Evolutionary conservation across 1,140 invertebrate species (phyloP).

Genomic region (Micrasema minimum): DNA sequence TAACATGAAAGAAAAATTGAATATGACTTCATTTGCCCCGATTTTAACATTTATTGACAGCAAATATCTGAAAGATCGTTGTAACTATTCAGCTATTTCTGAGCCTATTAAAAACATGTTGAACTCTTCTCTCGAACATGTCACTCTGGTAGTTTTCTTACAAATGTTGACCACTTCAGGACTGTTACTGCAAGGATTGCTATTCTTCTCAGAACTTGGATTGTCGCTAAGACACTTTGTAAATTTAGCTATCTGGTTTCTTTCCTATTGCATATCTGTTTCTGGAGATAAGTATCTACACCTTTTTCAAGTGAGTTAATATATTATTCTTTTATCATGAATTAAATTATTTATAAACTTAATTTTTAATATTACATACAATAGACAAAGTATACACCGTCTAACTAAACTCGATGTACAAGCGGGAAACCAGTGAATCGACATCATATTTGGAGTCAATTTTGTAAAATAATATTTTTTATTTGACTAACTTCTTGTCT

Average conservation of each 20-base stretch:
- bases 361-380: too few relatives aligned
- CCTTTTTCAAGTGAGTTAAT: constrained; percentile 42
- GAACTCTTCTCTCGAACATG: background rate
- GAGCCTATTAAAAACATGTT: background rate
- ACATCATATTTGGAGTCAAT: too few relatives aligned
- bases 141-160: background rate
- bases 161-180: constrained; percentile 27
- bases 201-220: constrained; percentile 40
- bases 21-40: background rate
- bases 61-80: background rate
- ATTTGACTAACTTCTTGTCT: too few relatives aligned
- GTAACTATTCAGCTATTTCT: too few relatives aligned
- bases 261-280: constrained; percentile 39
- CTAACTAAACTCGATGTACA: too few relatives aligned
- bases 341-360: too few relatives aligned
- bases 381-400: too few relatives aligned
- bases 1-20: constrained; percentile 5
- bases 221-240: constrained; percentile 37
- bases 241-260: constrained; percentile 40
- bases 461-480: too few relatives aligned
- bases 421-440: too few relatives aligned
- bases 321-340: too few relatives aligned
- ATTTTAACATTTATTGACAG: background rate
- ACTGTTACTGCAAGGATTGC: constrained; percentile 33
- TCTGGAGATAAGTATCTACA: constrained; percentile 41